Conservation (phyloP, 2,113 vertebrate species). For the Chelonoidis abingdonii region DNA sequence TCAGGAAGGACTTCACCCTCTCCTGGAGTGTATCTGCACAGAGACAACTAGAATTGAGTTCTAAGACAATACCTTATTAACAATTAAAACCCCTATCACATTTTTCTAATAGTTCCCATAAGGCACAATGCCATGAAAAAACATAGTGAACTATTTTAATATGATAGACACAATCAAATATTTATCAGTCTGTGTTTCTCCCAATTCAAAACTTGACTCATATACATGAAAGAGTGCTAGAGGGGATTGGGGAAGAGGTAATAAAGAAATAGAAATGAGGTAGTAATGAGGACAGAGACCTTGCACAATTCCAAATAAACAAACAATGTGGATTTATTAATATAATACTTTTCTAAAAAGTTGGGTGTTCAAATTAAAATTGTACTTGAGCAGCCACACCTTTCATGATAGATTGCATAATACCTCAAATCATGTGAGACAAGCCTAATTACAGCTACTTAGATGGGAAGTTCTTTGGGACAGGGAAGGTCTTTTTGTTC, state of each 20-base stretch:
- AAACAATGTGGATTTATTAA: neutral
- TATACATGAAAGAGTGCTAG: neutral
- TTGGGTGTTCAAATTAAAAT: neutral
- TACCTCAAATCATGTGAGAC: too few species aligned
- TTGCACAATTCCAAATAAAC: accelerated
- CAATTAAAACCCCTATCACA: neutral
- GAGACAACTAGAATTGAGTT: neutral
- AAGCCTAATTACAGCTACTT: neutral
- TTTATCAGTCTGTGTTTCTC: neutral
- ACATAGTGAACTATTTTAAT: neutral
- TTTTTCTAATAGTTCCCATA: neutral
- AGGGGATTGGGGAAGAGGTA: neutral
- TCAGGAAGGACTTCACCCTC: neutral
- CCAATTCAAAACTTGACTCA: neutral
- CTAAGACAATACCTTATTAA: neutral
- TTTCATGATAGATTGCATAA: too few species aligned
- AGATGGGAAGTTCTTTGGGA: neutral
- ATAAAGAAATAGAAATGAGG: slow-evolving; percentile 29
- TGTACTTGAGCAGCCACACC: too few species aligned
- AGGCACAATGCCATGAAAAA: neutral
- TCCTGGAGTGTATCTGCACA: neutral
- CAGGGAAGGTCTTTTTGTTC: neutral
- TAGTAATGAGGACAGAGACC: neutral
- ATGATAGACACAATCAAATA: neutral
- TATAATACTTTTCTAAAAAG: neutral